Conservation (phyloP, 2,113 vertebrate species). For the Athene cunicularia region DNA sequence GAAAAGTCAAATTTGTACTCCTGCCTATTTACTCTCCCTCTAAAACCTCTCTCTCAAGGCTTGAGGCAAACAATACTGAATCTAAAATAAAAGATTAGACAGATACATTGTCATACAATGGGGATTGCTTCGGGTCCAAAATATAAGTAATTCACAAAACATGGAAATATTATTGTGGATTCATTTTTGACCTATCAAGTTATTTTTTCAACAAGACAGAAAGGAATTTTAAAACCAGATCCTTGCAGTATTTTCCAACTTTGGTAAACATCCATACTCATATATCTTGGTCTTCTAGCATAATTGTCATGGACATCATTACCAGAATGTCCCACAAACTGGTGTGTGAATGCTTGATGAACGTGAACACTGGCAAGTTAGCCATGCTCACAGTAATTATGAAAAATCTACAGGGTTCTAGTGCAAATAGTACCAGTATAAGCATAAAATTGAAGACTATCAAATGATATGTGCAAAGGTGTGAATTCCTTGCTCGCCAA, state of each 20-base stretch:
- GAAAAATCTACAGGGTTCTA: neutral
- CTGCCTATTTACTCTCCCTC: neutral
- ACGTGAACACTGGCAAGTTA: neutral
- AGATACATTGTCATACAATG: neutral
- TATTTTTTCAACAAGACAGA: neutral
- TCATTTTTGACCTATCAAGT: neutral
- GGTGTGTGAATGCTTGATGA: neutral
- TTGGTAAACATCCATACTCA: neutral
- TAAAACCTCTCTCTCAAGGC: neutral
- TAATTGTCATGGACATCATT: neutral
- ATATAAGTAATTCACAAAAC: neutral
- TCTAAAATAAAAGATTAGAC: neutral
- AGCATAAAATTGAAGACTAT: constrained; percentile 9
- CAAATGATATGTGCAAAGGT: neutral
- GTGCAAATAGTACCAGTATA: neutral
- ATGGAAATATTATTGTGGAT: neutral
- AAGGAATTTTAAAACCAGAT: neutral
- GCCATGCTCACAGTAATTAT: neutral
- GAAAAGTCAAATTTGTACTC: neutral
- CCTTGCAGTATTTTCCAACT: neutral
- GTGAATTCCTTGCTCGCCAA: neutral
- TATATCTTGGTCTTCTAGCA: neutral
- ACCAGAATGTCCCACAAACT: neutral
- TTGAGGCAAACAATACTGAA: neutral
- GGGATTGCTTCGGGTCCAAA: neutral